These are phyloP conservation scores for Nebria brevicollis DNA, from an alignment of 2,888 invertebrate species.

Conservation along the genomic window DNA sequence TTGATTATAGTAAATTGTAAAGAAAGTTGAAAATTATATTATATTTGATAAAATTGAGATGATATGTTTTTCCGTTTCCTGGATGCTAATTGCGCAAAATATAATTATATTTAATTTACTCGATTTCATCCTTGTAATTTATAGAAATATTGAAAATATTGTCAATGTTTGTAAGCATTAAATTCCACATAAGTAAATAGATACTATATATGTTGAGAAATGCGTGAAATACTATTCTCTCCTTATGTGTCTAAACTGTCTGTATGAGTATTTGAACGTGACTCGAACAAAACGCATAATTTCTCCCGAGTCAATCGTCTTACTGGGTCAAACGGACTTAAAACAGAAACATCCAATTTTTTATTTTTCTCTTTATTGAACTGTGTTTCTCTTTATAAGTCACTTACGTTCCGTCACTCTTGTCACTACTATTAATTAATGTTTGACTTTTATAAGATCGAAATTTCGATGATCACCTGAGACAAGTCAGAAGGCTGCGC, in stretches of 20 bases:
- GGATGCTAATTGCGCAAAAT: too few species aligned
- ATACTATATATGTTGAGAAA: not conserved
- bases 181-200: not conserved
- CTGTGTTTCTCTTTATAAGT: not conserved
- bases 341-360: not conserved
- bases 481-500: not conserved
- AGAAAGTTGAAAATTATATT: slow-evolving; percentile 27
- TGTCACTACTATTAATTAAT: not conserved
- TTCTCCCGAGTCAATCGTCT: not conserved
- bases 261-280: not conserved
- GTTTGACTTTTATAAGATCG: not conserved
- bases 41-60: not conserved
- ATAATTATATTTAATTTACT: too few species aligned
- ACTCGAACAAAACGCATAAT: not conserved
- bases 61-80: too few species aligned
- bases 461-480: not conserved
- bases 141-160: too few species aligned
- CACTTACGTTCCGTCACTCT: not conserved
- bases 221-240: not conserved
- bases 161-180: not conserved
- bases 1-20: slow-evolving; percentile 14
- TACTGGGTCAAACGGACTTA: not conserved
- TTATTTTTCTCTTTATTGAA: not conserved
- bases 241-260: not conserved
- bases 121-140: too few species aligned